Percentiles rank a stretch among this genome's conserved stretches.
phyloP scores from a whole-genome alignment of 2,888 invertebrate species.

The Hedychridium roseum region DNA sequence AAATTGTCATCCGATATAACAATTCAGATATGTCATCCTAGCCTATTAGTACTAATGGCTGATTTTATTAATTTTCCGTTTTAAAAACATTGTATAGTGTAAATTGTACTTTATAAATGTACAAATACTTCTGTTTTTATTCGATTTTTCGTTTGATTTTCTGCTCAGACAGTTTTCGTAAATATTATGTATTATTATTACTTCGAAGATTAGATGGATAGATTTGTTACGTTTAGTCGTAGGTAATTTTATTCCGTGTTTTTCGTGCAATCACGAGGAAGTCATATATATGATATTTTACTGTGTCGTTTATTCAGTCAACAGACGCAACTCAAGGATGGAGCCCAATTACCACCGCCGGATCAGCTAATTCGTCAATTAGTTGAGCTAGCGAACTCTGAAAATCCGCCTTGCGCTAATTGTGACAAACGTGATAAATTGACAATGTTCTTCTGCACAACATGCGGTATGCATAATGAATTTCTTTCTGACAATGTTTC shows the following conservation, averaged over 20 bases:
- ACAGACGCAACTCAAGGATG: conserved; percentile 71
- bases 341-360: conserved; percentile 68
- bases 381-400: conserved; percentile 75
- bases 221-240: too few relatives aligned
- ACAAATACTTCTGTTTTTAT: neutral
- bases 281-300: too few relatives aligned
- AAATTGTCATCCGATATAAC: too few relatives aligned
- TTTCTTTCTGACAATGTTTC: too few relatives aligned
- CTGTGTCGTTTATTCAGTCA: conserved; percentile 65
- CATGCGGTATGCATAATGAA: conserved; percentile 68
- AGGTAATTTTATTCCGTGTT: too few relatives aligned
- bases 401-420: conserved; percentile 79
- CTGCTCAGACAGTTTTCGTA: too few relatives aligned
- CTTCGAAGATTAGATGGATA: too few relatives aligned
- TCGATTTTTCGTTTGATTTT: too few relatives aligned
- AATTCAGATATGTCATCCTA: too few relatives aligned
- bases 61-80: conserved; percentile 2
- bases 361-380: conserved; percentile 76
- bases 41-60: too few relatives aligned
- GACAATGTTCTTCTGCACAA: conserved; percentile 82
- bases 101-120: neutral
- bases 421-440: conserved; percentile 76
- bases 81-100: neutral
- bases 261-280: too few relatives aligned
- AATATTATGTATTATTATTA: too few relatives aligned